These are phyloP conservation scores for Pachyramphus minor DNA, from an alignment of 2,113 vertebrate species.

Conservation along the genomic window DNA sequence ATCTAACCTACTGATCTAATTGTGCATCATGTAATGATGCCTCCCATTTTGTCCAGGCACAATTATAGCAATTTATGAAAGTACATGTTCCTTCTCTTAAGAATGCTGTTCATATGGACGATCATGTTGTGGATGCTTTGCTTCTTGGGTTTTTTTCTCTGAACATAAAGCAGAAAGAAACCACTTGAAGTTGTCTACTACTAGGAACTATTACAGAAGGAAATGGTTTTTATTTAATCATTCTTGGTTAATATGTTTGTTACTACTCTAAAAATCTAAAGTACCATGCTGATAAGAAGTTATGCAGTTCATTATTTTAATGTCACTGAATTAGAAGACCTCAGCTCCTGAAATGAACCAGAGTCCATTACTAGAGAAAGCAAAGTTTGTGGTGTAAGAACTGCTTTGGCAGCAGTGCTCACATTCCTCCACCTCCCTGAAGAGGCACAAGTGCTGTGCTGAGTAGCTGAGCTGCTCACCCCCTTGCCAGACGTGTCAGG, in stretches of 20 bases:
- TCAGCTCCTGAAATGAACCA: background rate
- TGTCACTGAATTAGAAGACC: background rate
- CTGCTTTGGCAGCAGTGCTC: background rate
- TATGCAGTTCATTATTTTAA: background rate
- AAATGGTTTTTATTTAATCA: background rate
- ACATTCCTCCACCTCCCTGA: background rate
- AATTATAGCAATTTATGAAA: background rate
- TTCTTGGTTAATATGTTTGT: background rate
- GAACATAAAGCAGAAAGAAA: background rate
- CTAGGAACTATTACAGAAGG: background rate
- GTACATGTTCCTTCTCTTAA: background rate
- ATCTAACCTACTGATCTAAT: background rate
- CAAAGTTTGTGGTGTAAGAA: background rate
- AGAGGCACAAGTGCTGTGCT: background rate
- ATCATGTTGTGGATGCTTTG: background rate
- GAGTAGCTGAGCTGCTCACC: background rate
- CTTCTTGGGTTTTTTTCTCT: background rate
- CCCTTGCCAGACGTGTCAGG: accelerated
- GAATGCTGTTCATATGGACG: background rate
- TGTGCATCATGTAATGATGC: background rate
- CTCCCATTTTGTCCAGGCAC: background rate
- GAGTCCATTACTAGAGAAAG: background rate
- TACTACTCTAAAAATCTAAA: background rate
- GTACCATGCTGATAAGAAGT: background rate
- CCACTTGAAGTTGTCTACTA: background rate